Evolutionary conservation across 2,797 vertebrate genomes (phyloP), one percentile per base, ranked within the genome.

Genomic region (Podargus strigoides): DNA sequence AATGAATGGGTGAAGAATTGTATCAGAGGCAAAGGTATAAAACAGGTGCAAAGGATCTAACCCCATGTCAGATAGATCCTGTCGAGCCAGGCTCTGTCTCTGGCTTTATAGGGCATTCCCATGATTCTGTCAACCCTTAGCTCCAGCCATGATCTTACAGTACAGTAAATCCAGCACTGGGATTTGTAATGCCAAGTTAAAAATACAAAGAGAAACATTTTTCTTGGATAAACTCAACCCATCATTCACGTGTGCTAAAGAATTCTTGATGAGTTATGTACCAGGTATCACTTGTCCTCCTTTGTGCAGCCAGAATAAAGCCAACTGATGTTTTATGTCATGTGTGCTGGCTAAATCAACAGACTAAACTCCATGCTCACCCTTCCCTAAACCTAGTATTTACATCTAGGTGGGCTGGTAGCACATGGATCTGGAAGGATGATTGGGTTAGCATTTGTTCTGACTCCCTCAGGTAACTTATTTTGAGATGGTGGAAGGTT

Each of bases 271-370:
- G 7, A 62, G 30, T 53, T 39, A 52, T 42, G 20, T 18, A 15
- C 20, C 66, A 24, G 42, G 8, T 50, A 6, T 41, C 0, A 0
- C n/a, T 58, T 36, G 8, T 12, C 8, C 12, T 50, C n/a, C 23
- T 83, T 53, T 19, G 17, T 14, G 50, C 36, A 76, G 27, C 37
- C 84, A 66, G 50, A 39, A 59, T 16, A 44, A 90, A 63, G 50
- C 6, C 3, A 1, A 5, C 1, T 2, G 2, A 59, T 1, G 4
- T 16, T 75, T 28, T 30, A 1, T 34, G 7, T n/a, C 2, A 1
- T 50, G n/a, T 23, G 15, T 24, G 8, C 49, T 32, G 34, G 41
- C 30, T 83, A 16, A 58, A 85, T 2, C 44, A 20, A 23, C 23
- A 62, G n/a, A 58, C 12, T 34, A 19, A 82, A 34, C 3, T 16